These are phyloP conservation scores for Agriopis aurantiaria DNA, from an alignment of 2,888 invertebrate species.

Conservation along the genomic window DNA sequence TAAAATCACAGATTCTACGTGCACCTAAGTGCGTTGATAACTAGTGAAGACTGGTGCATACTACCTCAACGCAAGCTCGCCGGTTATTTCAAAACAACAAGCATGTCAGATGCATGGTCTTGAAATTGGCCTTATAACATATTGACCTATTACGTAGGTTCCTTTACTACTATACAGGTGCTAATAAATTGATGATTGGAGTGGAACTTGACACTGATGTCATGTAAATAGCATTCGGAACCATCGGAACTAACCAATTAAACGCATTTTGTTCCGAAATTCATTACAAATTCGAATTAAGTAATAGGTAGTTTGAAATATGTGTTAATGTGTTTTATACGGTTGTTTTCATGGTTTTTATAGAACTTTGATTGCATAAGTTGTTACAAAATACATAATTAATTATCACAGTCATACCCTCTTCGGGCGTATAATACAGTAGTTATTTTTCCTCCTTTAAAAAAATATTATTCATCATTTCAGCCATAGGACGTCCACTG, in stretches of 20 bases:
- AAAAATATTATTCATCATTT: too few species aligned
- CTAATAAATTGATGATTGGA: conserved; percentile 13
- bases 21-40: conserved; percentile 20
- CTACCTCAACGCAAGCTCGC: conserved; percentile 20
- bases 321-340: not conserved
- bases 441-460: too few species aligned
- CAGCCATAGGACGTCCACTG: too few species aligned
- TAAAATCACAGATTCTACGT: conserved; percentile 7
- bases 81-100: conserved; percentile 34
- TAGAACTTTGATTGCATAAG: not conserved
- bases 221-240: not conserved
- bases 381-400: too few species aligned
- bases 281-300: not conserved
- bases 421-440: too few species aligned
- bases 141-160: conserved; percentile 22
- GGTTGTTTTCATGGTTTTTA: not conserved
- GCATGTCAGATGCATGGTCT: conserved; percentile 24
- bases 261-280: not conserved
- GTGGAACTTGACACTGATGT: conserved; percentile 23
- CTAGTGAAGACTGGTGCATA: conserved; percentile 24
- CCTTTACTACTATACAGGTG: not conserved
- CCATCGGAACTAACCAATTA: conserved; percentile 1
- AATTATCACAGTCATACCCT: too few species aligned
- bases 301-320: not conserved
- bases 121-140: conserved; percentile 29